phyloP scores from a whole-genome alignment of 2,113 vertebrate genomes.

The Cryptomyrus ogoouensis region DNA sequence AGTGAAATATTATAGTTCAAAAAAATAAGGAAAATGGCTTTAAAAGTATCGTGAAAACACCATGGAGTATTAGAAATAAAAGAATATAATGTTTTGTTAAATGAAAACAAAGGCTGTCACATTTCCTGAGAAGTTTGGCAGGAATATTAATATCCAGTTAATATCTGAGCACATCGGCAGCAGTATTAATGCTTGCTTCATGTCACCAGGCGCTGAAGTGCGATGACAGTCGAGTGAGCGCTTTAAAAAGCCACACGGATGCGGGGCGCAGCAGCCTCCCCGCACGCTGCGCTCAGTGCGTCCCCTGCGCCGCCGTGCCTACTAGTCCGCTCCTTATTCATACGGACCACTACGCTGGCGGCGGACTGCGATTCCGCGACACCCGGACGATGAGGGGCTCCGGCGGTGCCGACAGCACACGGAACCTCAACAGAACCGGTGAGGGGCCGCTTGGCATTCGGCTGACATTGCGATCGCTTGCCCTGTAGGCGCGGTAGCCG shows the following conservation, averaged over 20 bases:
- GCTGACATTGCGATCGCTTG: not conserved
- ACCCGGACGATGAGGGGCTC: slow-evolving; percentile 62
- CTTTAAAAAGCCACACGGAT: not conserved
- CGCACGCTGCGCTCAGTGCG: slow-evolving; percentile 20
- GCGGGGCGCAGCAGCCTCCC: not conserved
- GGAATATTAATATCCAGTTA: not conserved
- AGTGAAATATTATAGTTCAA: not conserved
- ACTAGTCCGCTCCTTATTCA: not conserved
- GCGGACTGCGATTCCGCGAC: slow-evolving; percentile 14
- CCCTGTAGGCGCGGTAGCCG: not conserved
- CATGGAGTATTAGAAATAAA: not conserved
- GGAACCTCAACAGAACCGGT: slow-evolving; percentile 50
- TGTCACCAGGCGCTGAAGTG: not conserved
- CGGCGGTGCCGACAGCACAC: slow-evolving; percentile 44
- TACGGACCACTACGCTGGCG: slow-evolving; percentile 31
- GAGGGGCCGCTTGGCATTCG: slow-evolving; percentile 33
- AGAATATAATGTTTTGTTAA: not conserved
- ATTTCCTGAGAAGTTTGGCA: not conserved
- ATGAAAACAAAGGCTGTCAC: not conserved
- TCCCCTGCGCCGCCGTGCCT: slow-evolving; percentile 1
- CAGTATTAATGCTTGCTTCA: not conserved
- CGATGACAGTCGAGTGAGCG: not conserved
- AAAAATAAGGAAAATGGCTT: not conserved
- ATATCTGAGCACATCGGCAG: not conserved
- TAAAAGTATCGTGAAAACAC: not conserved